phyloP scores from a whole-genome alignment of 2,113 vertebrate genomes.

The Prochilodus magdalenae region DNA sequence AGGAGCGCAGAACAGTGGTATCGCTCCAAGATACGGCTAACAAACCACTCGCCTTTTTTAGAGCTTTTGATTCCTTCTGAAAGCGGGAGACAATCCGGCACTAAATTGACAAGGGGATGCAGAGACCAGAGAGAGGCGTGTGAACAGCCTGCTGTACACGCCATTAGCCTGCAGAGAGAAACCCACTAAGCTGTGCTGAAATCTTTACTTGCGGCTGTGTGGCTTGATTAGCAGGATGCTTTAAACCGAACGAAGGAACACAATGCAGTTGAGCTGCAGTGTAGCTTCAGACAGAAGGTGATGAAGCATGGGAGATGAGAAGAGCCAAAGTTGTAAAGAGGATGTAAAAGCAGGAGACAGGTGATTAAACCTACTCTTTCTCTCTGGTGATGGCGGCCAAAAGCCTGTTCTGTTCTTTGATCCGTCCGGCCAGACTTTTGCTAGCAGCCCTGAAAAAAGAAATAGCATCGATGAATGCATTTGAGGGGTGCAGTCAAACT shows the following conservation, averaged over 20 bases:
- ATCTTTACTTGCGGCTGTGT: constrained; percentile 2
- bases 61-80: constrained; percentile 37
- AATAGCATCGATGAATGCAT: neutral
- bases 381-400: constrained; percentile 64
- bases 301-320: constrained; percentile 23
- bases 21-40: constrained; percentile 41
- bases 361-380: constrained; percentile 67
- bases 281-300: constrained; percentile 16
- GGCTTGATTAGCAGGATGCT: constrained; percentile 38
- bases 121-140: constrained; percentile 26
- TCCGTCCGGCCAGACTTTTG: constrained; percentile 63
- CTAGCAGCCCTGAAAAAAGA: constrained; percentile 57
- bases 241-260: constrained; percentile 13
- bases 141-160: constrained; percentile 11
- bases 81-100: constrained; percentile 20
- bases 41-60: constrained; percentile 46
- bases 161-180: constrained; percentile 47
- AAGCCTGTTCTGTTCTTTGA: constrained; percentile 65
- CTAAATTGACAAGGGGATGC: constrained; percentile 33
- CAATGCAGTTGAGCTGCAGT: neutral
- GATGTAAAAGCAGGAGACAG: constrained; percentile 9
- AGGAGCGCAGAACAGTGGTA: constrained; percentile 23
- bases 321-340: constrained; percentile 4
- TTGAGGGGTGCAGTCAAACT: neutral
- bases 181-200: constrained; percentile 5